Base-by-base conservation (phyloP, 1,140 invertebrate species). In the Drosophila seguyi region DNA sequence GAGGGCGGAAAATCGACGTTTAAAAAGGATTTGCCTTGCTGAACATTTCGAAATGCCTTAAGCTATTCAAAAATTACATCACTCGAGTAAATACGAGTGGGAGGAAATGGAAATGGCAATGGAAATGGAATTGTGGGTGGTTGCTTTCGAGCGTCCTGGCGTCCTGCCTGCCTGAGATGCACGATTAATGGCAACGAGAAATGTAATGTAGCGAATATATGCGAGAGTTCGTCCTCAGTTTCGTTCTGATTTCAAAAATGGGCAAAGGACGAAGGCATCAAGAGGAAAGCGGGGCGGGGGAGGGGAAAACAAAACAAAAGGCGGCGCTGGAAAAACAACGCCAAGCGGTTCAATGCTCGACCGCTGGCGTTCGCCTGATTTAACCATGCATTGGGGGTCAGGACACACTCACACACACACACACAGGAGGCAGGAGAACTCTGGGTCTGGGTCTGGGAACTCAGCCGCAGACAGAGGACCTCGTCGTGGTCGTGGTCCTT, bases 21-120 rank as follows among this genome's bases (percentile, higher is more conserved):
- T 77, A 72, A 88, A 87, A 87, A 87, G 84, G 84, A 87, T 88
- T 87, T 87, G 80, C 84, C 84, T 78, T 87, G 84, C 80, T 88
- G 88, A 87, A 87, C 77, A 87, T 87, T 87, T 74, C 61, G 58
- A 87, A 75, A 87, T 74, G 84, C 84, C 84, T 83, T 87, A 88
- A 87, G 84, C 84, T 87, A 87, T 87, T 88, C 84, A 88, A 88
- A 87, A 87, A 87, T 87, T 87, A 87, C 84, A 87, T 84, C 84
- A 87, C 84, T 87, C 84, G 84, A 88, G 80, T 87, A 88, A 87
- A 87, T 87, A 88, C 86, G 66, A 82, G 75, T 60, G 22, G 25
- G 6, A 13, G 45, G 0, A 25, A 22, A 16, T 36, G 36, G 22
- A 20, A 58, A 39, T 61, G 31, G 34, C 6, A 38, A 57, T 39